These are phyloP conservation scores for Thera obeliscata DNA, from an alignment of 2,888 invertebrate genomes.

Conservation along the genomic window DNA sequence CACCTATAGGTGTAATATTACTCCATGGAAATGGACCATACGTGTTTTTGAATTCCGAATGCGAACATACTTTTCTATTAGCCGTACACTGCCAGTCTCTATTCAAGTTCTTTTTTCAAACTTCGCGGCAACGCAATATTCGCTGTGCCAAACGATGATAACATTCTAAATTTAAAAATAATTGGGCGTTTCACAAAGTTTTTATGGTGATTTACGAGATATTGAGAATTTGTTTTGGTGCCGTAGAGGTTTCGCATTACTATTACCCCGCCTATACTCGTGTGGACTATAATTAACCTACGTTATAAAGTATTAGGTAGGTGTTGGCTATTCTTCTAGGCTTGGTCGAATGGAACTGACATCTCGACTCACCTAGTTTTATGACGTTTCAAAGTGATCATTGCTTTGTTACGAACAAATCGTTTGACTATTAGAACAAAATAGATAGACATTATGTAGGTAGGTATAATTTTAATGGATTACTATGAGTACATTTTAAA, in stretches of 20 bases:
- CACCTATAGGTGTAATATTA: neutral
- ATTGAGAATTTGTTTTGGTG: slow-evolving; percentile 5
- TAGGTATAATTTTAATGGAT: too few species aligned
- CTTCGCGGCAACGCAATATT: slow-evolving; percentile 30
- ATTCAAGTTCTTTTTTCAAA: slow-evolving; percentile 23
- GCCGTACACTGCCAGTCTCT: slow-evolving; percentile 17
- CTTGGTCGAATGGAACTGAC: too few species aligned
- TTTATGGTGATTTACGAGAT: slow-evolving; percentile 4
- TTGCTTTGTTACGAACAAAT: too few species aligned
- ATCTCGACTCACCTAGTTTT: too few species aligned
- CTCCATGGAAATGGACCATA: slow-evolving; percentile 20
- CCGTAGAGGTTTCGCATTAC: neutral
- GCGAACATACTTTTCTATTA: slow-evolving; percentile 49
- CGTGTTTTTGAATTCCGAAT: slow-evolving; percentile 43
- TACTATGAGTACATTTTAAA: too few species aligned
- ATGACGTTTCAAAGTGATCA: too few species aligned
- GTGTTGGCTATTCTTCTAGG: too few species aligned
- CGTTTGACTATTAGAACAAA: too few species aligned
- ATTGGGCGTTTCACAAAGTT: slow-evolving; percentile 4
- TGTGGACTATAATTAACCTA: too few species aligned
- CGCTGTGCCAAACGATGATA: slow-evolving; percentile 11
- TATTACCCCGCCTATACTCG: too few species aligned
- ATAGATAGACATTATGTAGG: too few species aligned
- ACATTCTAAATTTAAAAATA: slow-evolving; percentile 6
- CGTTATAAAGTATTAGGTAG: too few species aligned